phyloP scores from a whole-genome alignment of 2,888 invertebrate genomes.

The Diarsia mendica region DNA sequence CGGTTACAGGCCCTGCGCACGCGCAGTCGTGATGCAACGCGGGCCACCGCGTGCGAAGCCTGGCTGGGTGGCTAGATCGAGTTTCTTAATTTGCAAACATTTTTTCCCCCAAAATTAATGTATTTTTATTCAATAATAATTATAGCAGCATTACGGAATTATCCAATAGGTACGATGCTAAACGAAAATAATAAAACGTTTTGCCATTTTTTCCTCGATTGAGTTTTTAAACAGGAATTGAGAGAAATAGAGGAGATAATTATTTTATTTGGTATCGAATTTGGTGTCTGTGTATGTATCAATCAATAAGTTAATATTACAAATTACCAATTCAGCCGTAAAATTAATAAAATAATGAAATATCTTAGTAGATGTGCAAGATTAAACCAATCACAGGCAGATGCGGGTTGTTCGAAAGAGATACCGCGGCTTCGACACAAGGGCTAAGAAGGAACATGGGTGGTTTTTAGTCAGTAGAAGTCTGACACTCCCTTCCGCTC shows the following conservation, averaged over 20 bases:
- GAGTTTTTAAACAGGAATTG: neutral
- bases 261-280: neutral
- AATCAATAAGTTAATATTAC: neutral
- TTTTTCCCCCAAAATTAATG: neutral
- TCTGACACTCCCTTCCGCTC: no score
- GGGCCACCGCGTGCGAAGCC: constrained; percentile 48
- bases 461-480: no score
- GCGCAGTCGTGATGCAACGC: constrained; percentile 63
- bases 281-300: neutral
- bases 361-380: no score
- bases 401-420: no score
- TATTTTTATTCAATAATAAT: no score
- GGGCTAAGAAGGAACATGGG: no score
- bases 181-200: no score
- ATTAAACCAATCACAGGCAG: neutral
- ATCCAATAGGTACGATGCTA: no score
- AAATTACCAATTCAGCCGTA: neutral
- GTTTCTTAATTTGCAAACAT: neutral
- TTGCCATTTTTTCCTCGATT: neutral
- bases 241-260: neutral
- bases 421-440: no score
- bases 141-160: no score
- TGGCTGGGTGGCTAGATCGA: neutral
- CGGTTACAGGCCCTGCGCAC: constrained; percentile 62
- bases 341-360: neutral